Conservation (phyloP, 2,113 vertebrate species). For the Podocnemis expansa region DNA sequence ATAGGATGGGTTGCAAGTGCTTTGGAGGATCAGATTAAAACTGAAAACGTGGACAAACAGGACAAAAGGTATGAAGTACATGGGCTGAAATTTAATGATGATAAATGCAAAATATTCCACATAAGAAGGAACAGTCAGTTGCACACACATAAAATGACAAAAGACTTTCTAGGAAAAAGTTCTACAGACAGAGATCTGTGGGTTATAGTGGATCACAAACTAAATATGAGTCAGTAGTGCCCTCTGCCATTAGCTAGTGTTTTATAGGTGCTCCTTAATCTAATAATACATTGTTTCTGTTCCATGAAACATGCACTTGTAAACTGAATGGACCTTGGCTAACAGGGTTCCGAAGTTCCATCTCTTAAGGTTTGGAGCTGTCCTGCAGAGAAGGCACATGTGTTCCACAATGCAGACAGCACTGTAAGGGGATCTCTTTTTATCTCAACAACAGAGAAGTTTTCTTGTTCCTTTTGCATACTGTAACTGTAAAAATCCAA, state of each 20-base stretch:
- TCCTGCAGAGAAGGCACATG: neutral
- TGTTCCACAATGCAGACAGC: neutral
- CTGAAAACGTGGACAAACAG: too few relatives aligned
- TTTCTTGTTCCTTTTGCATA: neutral
- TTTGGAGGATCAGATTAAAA: too few relatives aligned
- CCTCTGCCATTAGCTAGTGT: neutral
- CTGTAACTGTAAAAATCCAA: neutral
- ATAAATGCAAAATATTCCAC: too few relatives aligned
- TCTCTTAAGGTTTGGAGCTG: neutral
- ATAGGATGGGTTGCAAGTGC: too few relatives aligned
- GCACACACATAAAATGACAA: too few relatives aligned
- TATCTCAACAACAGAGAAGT: neutral
- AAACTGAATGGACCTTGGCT: neutral
- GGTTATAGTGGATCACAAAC: too few relatives aligned
- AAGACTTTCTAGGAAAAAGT: too few relatives aligned
- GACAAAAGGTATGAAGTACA: too few relatives aligned
- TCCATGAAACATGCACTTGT: neutral
- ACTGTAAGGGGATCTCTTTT: neutral
- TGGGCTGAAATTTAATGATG: too few relatives aligned
- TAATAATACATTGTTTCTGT: neutral
- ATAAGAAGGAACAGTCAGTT: too few relatives aligned
- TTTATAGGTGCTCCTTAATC: neutral
- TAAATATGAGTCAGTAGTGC: neutral
- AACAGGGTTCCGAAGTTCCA: neutral
- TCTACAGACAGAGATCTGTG: too few relatives aligned